phyloP scores from a whole-genome alignment of 1,140 invertebrate genomes.

The Trachymyrmex cornetzi region DNA sequence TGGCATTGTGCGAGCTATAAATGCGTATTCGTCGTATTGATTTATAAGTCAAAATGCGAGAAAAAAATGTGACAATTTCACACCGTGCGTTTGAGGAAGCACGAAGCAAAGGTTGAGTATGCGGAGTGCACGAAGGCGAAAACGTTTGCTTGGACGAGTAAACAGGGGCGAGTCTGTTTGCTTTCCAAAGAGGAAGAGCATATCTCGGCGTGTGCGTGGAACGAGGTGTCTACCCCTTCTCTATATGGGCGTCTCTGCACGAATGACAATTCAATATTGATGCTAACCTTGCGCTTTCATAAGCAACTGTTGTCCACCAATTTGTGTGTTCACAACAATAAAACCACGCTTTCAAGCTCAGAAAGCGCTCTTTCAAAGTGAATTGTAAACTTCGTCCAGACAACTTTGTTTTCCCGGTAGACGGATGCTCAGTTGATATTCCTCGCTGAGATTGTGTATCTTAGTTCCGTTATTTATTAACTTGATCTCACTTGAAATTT shows the following conservation, averaged over 20 bases:
- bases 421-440: constrained; percentile 57
- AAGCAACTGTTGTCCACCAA: constrained; percentile 61
- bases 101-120: constrained; percentile 19
- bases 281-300: constrained; percentile 65
- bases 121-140: constrained; percentile 49
- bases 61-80: constrained; percentile 32
- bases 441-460: constrained; percentile 10
- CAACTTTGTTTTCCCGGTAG: constrained; percentile 43
- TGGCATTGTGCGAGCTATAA: constrained; percentile 5
- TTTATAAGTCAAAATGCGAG: constrained; percentile 43
- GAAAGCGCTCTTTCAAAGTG: constrained; percentile 52
- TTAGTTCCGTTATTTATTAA: constrained; percentile 44
- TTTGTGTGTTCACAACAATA: constrained; percentile 64
- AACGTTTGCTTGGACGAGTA: constrained; percentile 63
- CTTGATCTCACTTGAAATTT: constrained; percentile 3
- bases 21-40: constrained; percentile 33
- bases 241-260: constrained; percentile 16
- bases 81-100: not conserved
- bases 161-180: constrained; percentile 64
- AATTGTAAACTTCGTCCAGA: constrained; percentile 54
- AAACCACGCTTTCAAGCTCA: constrained; percentile 51
- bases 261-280: constrained; percentile 70
- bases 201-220: constrained; percentile 28
- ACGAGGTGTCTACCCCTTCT: constrained; percentile 12
- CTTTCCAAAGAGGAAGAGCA: constrained; percentile 52